Percentiles rank a stretch among this genome's conserved stretches.
phyloP scores from a whole-genome alignment of 2,888 invertebrate genomes.

The Gastrophysa polygoni region DNA sequence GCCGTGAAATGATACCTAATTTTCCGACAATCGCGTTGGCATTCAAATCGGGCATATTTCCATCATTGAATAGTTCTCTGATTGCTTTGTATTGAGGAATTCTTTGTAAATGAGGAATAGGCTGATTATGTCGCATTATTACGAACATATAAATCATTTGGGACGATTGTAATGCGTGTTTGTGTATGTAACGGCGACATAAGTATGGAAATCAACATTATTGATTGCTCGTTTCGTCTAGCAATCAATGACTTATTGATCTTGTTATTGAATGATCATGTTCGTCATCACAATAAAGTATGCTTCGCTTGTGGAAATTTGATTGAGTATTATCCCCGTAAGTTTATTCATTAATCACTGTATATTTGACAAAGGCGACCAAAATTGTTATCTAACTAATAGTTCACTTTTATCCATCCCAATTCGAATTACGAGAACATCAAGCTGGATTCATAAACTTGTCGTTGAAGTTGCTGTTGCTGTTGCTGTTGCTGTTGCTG shows the following conservation, averaged over 20 bases:
- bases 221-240: not conserved
- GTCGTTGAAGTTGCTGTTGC: too few relatives aligned
- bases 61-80: constrained; percentile 53
- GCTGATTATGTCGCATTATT: constrained; percentile 6
- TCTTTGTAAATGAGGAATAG: constrained; percentile 12
- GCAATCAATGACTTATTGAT: constrained; percentile 1
- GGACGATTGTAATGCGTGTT: not conserved
- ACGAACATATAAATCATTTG: constrained; percentile 13
- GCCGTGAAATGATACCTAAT: constrained; percentile 59
- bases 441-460: too few relatives aligned
- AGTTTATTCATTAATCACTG: too few relatives aligned
- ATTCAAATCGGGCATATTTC: constrained; percentile 53
- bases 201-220: not conserved
- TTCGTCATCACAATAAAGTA: not conserved
- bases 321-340: too few relatives aligned
- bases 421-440: too few relatives aligned
- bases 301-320: not conserved
- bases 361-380: too few relatives aligned
- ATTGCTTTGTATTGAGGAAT: constrained; percentile 45
- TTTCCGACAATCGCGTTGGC: constrained; percentile 56
- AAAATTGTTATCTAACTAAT: too few relatives aligned
- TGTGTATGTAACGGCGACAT: not conserved
- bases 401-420: too few relatives aligned
- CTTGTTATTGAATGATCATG: not conserved
- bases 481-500: too few relatives aligned